Conservation (phyloP, 2,888 invertebrate genomes). For the Leptopilina myrica region DNA sequence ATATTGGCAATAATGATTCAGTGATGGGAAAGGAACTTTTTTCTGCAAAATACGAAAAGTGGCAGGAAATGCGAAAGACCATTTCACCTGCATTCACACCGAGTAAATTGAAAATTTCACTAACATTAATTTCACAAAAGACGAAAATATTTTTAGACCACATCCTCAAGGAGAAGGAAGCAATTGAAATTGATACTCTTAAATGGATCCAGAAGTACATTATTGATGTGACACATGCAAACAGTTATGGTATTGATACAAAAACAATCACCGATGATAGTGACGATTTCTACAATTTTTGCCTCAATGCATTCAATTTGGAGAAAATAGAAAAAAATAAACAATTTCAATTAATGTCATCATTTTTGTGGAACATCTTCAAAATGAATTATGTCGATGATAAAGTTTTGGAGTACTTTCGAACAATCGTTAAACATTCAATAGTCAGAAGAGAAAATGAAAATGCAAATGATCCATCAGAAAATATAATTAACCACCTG, state of each 20-base stretch:
- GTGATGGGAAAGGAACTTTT: background rate
- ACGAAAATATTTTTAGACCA: background rate
- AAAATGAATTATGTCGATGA: background rate
- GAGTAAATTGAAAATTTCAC: background rate
- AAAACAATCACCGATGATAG: too few relatives aligned
- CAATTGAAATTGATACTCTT: too few relatives aligned
- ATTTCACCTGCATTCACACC: background rate
- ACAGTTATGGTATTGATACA: too few relatives aligned
- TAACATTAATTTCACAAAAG: background rate
- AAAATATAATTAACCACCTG: background rate
- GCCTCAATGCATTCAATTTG: background rate
- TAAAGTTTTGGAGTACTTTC: too few relatives aligned
- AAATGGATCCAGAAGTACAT: too few relatives aligned
- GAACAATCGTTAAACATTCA: too few relatives aligned
- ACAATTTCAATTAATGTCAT: background rate
- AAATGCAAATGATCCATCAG: background rate
- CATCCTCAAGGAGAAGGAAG: too few relatives aligned
- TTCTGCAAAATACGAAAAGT: background rate
- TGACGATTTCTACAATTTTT: background rate
- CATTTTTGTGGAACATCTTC: background rate
- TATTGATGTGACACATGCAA: too few relatives aligned
- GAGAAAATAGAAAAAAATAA: background rate
- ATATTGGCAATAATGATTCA: background rate
- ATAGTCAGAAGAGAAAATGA: background rate
- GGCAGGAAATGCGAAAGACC: background rate